A percentile compares a stretch with the other conserved stretches of the same genome.
These are phyloP conservation scores for Leptoclinus maculatus DNA, from an alignment of 2,797 vertebrate genomes.

Conservation along the genomic window DNA sequence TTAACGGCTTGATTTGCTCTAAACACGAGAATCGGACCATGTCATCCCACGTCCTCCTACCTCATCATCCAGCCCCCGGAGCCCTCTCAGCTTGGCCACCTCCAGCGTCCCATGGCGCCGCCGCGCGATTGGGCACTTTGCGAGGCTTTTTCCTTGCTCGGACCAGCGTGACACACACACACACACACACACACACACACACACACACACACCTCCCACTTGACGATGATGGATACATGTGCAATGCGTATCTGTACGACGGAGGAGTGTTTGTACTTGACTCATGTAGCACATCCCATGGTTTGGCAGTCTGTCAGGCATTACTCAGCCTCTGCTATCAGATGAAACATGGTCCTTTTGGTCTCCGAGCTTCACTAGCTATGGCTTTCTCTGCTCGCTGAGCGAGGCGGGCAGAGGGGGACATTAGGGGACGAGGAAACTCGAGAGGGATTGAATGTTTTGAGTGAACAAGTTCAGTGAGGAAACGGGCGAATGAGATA, in stretches of 20 bases:
- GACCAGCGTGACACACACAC: slow-evolving; percentile 30
- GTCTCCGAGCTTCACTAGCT: slow-evolving; percentile 35
- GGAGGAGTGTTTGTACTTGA: slow-evolving; percentile 74
- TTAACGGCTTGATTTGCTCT: slow-evolving; percentile 52
- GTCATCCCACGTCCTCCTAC: slow-evolving; percentile 48
- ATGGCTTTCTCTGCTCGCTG: slow-evolving; percentile 37
- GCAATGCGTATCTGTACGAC: slow-evolving; percentile 51
- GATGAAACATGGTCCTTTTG: slow-evolving; percentile 56
- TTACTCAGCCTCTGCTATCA: slow-evolving; percentile 66
- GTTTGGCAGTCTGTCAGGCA: slow-evolving; percentile 67
- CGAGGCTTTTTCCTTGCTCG: slow-evolving; percentile 30
- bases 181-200: neutral
- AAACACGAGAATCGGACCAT: slow-evolving; percentile 48
- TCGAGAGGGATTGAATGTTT: slow-evolving; percentile 4
- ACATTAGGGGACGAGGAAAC: slow-evolving; percentile 6
- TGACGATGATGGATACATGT: slow-evolving; percentile 54
- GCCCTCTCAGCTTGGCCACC: slow-evolving; percentile 32
- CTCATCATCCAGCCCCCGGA: slow-evolving; percentile 40
- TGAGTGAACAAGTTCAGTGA: slow-evolving; percentile 3
- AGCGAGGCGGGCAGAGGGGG: slow-evolving; percentile 24
- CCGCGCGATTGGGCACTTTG: slow-evolving; percentile 36
- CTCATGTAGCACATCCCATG: slow-evolving; percentile 62
- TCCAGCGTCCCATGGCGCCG: slow-evolving; percentile 48
- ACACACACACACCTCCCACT: slow-evolving; percentile 65
- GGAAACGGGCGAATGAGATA: neutral